Evolutionary conservation across 2,113 vertebrate genomes (phyloP).

Genomic region (Phaetusa simplex): DNA sequence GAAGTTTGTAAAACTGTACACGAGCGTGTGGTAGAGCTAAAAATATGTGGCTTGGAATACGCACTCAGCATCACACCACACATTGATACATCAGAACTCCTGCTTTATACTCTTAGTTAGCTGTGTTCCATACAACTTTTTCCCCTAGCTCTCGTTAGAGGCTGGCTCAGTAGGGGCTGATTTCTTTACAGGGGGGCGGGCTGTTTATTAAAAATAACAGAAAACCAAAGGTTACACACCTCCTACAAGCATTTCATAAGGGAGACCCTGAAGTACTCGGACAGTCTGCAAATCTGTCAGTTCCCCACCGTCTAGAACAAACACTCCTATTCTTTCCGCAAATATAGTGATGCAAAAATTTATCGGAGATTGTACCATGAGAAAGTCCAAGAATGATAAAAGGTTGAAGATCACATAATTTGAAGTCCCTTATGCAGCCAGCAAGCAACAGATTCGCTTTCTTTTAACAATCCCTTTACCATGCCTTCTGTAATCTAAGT

Average conservation of each 20-base stretch:
- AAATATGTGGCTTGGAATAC: neutral
- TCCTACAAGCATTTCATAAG: neutral
- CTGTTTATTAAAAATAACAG: neutral
- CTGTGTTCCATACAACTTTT: neutral
- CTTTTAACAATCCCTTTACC: neutral
- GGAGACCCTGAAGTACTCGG: neutral
- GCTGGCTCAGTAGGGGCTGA: neutral
- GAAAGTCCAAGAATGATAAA: neutral
- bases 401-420: neutral
- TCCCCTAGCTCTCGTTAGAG: neutral
- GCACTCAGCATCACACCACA: neutral
- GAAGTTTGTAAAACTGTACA: neutral
- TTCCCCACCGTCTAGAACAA: neutral
- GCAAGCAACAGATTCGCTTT: neutral
- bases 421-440: neutral
- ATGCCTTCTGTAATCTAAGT: neutral
- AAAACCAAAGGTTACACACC: neutral
- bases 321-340: neutral
- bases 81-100: neutral
- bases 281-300: neutral
- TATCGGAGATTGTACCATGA: neutral
- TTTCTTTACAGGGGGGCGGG: neutral
- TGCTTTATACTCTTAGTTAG: rapidly evolving
- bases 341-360: neutral
- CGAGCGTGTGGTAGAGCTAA: neutral